Percentiles rank a stretch among this genome's conserved stretches.
phyloP scores from a whole-genome alignment of 2,888 invertebrate genomes.

The Neria commutata region DNA sequence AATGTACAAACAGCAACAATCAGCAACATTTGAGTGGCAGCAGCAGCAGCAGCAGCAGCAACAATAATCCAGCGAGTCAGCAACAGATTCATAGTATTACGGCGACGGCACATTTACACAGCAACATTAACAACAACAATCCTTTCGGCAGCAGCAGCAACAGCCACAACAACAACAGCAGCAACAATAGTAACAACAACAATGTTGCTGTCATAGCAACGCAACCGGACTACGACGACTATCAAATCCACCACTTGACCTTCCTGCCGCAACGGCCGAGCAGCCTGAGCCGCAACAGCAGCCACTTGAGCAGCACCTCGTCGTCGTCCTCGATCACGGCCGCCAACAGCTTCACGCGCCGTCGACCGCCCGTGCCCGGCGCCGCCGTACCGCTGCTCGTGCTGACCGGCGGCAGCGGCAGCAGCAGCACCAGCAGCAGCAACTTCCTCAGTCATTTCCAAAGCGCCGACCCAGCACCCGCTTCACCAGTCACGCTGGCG shows the following conservation, averaged over 20 bases:
- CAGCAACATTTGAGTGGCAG: slow-evolving; percentile 21
- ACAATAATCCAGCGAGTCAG: slow-evolving; percentile 36
- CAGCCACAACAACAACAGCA: slow-evolving; percentile 31
- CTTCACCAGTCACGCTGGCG: slow-evolving; percentile 65
- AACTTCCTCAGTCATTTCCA: slow-evolving; percentile 59
- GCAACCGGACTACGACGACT: slow-evolving; percentile 42
- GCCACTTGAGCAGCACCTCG: slow-evolving; percentile 47
- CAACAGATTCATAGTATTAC: slow-evolving; percentile 30
- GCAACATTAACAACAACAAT: slow-evolving; percentile 36
- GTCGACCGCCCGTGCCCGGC: slow-evolving; percentile 51
- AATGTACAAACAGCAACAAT: slow-evolving; percentile 43
- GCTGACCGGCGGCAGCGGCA: slow-evolving; percentile 34
- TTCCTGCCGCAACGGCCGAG: slow-evolving; percentile 52
- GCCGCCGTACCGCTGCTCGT: not conserved
- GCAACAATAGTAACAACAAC: slow-evolving; percentile 36
- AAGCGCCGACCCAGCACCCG: slow-evolving; percentile 57
- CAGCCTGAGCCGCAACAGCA: slow-evolving; percentile 56
- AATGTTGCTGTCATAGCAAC: slow-evolving; percentile 18
- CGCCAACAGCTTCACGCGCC: slow-evolving; percentile 57
- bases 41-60: slow-evolving; percentile 31
- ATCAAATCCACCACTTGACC: slow-evolving; percentile 55
- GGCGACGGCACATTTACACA: not conserved
- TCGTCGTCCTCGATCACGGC: slow-evolving; percentile 52
- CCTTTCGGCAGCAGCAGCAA: slow-evolving; percentile 32
- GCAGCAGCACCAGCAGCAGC: slow-evolving; percentile 34